These are phyloP conservation scores for Enteromius argenteus DNA, from an alignment of 2,797 vertebrate genomes.

Conservation along the genomic window DNA sequence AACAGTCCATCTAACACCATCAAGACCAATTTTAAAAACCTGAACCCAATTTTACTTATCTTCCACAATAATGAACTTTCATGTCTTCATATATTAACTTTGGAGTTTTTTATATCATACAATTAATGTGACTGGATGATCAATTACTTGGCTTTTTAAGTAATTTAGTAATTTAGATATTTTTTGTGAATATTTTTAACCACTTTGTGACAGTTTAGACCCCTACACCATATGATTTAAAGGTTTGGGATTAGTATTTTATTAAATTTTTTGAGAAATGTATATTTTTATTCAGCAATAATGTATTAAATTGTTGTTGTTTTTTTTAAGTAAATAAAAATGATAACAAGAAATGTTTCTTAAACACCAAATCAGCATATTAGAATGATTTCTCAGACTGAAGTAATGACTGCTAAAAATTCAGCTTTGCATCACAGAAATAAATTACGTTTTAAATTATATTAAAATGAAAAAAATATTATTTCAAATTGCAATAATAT, in stretches of 20 bases:
- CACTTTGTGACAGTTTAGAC: background rate
- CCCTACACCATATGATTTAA: background rate
- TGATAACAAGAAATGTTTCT: background rate
- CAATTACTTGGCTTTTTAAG: background rate
- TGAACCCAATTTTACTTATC: background rate
- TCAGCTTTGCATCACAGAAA: background rate
- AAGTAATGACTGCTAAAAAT: background rate
- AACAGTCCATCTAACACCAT: background rate
- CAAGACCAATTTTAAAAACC: background rate
- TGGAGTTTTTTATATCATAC: background rate
- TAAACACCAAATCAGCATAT: background rate
- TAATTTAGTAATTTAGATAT: background rate
- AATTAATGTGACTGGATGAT: background rate
- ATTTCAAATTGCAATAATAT: background rate
- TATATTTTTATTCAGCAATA: background rate
- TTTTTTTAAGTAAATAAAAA: background rate
- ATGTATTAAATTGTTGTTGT: background rate
- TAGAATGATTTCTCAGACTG: background rate
- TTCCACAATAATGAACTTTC: background rate
- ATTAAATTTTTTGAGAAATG: background rate
- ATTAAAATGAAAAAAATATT: background rate
- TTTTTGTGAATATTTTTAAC: background rate
- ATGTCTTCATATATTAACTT: background rate
- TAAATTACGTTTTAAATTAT: background rate
- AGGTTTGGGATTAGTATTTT: background rate